Conservation (phyloP, 2,797 vertebrate species). For the Enteromius paludinosus region DNA sequence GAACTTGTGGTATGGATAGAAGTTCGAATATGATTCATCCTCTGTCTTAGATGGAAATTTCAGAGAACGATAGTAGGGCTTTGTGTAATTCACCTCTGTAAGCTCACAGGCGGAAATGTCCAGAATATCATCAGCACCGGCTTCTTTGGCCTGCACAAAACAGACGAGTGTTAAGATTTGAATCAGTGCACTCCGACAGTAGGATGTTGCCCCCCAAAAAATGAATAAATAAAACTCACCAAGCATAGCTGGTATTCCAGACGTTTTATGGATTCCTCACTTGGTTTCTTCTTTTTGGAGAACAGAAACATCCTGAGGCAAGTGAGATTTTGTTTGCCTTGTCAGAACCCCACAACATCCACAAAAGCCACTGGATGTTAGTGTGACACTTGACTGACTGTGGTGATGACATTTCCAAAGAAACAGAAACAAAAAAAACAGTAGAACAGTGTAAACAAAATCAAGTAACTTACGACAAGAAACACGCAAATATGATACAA, state of each 20-base stretch:
- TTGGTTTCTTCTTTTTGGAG: constrained; percentile 90
- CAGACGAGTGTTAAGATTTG: neutral
- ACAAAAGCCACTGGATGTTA: constrained; percentile 14
- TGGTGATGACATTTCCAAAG: neutral
- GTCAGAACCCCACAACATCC: neutral
- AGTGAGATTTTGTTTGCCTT: neutral
- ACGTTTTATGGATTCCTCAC: constrained; percentile 87
- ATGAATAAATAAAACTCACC: constrained; percentile 73
- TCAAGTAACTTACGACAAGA: neutral
- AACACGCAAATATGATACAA: neutral
- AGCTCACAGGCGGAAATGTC: constrained; percentile 93
- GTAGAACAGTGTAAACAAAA: neutral
- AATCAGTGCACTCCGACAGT: neutral
- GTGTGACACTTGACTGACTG: neutral
- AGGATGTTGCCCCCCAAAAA: neutral
- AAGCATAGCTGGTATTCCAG: constrained; percentile 92
- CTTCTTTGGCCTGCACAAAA: constrained; percentile 87
- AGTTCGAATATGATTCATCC: neutral
- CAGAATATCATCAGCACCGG: constrained; percentile 91
- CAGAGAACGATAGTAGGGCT: neutral
- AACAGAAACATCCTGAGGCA: constrained; percentile 86
- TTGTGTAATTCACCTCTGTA: constrained; percentile 82
- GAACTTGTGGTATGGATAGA: neutral
- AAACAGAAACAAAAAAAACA: constrained; percentile 5
- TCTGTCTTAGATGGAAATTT: neutral